These are phyloP conservation scores for Periplaneta americana DNA, from an alignment of 1,140 invertebrate species.

Conservation along the genomic window DNA sequence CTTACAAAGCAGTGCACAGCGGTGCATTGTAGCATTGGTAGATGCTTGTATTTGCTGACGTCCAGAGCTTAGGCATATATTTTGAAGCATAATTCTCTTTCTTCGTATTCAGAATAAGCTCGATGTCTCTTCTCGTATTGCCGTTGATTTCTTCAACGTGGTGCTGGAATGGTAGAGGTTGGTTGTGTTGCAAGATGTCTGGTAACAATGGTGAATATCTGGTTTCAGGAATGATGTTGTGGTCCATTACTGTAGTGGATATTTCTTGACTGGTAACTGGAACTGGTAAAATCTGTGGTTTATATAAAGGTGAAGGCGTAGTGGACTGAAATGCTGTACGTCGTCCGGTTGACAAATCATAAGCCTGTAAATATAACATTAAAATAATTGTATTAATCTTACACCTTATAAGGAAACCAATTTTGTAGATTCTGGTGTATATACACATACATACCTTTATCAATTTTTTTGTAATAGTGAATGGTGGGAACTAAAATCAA, in stretches of 20 bases:
- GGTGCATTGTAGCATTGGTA: background rate
- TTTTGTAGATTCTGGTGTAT: too few species aligned
- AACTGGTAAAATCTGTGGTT: background rate
- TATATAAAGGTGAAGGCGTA: background rate
- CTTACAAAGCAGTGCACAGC: background rate
- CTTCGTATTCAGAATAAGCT: background rate
- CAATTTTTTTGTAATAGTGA: too few species aligned
- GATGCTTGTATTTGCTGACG: background rate
- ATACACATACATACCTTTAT: too few species aligned
- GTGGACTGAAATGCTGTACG: background rate
- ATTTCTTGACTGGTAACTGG: too few species aligned
- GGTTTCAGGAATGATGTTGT: background rate
- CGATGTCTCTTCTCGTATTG: background rate
- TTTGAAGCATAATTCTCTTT: background rate
- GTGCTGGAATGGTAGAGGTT: too few species aligned
- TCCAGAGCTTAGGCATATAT: background rate
- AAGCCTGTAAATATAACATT: background rate
- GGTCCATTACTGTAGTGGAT: background rate
- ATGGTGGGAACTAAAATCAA: too few species aligned
- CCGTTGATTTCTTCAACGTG: background rate
- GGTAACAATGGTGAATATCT: background rate
- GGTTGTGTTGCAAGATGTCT: background rate
- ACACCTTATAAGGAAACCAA: too few species aligned
- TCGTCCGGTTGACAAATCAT: background rate
- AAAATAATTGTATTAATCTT: too few species aligned